phyloP scores from a whole-genome alignment of 2,888 invertebrate species.

The Pristionchus mayeri region DNA sequence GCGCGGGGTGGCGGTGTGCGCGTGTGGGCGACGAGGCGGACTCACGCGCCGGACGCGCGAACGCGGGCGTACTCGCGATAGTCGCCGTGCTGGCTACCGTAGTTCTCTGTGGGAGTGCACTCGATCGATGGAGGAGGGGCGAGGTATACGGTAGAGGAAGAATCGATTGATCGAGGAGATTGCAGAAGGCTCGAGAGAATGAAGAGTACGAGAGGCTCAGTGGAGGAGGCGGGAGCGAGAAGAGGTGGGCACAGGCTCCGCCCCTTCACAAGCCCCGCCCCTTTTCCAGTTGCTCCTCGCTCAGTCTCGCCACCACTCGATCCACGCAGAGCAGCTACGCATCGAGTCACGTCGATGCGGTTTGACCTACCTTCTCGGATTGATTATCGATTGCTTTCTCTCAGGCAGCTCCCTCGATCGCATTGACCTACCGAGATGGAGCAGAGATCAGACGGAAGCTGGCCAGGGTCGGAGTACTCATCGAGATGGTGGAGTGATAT shows the following conservation, averaged over 20 bases:
- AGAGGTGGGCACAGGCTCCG: constrained; percentile 6
- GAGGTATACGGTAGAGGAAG: constrained; percentile 3
- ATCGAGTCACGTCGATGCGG: neutral
- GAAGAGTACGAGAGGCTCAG: neutral
- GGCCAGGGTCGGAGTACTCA: neutral
- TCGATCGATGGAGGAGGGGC: constrained; percentile 11
- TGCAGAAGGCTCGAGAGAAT: neutral
- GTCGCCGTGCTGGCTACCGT: constrained; percentile 14
- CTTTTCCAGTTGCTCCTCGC: neutral
- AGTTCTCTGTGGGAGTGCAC: constrained; percentile 17
- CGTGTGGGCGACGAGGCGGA: constrained; percentile 25
- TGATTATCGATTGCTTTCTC: constrained; percentile 52
- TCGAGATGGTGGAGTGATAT: constrained; percentile 9
- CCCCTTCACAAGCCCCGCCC: neutral
- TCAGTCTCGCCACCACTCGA: neutral
- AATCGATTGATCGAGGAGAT: neutral
- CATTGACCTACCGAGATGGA: constrained; percentile 58
- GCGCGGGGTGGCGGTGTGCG: constrained; percentile 35
- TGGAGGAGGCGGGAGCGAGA: neutral
- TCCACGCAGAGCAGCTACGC: neutral
- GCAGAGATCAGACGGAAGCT: constrained; percentile 26
- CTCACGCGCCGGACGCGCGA: neutral
- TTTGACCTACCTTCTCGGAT: constrained; percentile 49
- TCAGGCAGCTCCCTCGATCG: constrained; percentile 58
- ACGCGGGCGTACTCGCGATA: neutral